Evolutionary conservation across 2,888 invertebrate genomes (phyloP).

Genomic region (Calameuta pallipes): DNA sequence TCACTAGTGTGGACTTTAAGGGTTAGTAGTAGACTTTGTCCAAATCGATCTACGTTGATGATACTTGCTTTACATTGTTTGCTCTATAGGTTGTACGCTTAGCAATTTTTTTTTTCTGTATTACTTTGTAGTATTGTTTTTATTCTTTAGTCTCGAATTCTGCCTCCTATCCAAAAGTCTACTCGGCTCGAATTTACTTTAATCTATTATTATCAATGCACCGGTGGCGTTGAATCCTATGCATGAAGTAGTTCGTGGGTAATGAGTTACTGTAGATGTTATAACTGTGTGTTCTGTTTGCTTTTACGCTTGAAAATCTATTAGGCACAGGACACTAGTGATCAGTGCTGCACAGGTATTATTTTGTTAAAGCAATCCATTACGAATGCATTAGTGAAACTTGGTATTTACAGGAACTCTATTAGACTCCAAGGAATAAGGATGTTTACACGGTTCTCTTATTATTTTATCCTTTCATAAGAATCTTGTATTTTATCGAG

Average conservation of each 20-base stretch:
- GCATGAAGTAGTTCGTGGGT: neutral
- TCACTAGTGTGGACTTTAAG: too few species aligned
- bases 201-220: neutral
- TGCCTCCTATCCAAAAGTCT: neutral
- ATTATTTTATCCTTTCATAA: neutral
- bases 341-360: neutral
- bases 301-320: slow-evolving; percentile 1
- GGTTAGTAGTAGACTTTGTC: neutral
- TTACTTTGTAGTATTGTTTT: slow-evolving; percentile 3
- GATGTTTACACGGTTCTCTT: neutral
- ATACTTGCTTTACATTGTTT: neutral
- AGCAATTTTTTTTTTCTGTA: slow-evolving; percentile 9
- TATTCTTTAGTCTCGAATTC: neutral
- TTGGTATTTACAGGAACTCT: neutral
- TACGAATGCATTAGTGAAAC: neutral
- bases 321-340: neutral
- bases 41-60: neutral
- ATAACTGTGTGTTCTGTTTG: neutral
- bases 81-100: neutral
- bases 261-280: neutral
- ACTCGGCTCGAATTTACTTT: neutral
- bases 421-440: neutral
- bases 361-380: neutral
- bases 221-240: neutral
- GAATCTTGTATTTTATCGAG: neutral